Evolutionary conservation across 2,888 invertebrate genomes (phyloP).

Genomic region (Odontocolon sp.): DNA sequence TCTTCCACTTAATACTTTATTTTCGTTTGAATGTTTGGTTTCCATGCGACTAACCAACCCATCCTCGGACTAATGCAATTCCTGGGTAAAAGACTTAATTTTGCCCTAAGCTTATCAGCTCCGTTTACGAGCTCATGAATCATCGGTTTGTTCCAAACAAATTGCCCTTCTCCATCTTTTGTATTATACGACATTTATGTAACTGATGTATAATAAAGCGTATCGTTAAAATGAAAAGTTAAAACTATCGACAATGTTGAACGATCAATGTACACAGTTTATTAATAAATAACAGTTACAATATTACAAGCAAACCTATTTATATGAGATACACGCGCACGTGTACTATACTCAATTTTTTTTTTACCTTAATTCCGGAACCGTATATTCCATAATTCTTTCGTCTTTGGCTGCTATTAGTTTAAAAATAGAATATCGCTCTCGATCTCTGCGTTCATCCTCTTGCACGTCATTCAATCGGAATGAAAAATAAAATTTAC

Average conservation of each 20-base stretch:
- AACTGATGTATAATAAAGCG: constrained; percentile 50
- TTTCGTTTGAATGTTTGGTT: no score
- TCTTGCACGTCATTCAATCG: background rate
- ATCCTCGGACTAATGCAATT: no score
- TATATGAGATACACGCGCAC: constrained; percentile 4
- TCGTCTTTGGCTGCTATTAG: constrained; percentile 52
- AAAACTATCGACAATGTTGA: constrained; percentile 27
- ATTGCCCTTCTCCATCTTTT: constrained; percentile 35
- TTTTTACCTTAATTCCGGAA: background rate
- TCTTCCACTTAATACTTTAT: no score
- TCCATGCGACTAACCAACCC: no score
- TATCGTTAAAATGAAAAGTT: constrained; percentile 17
- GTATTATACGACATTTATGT: constrained; percentile 50
- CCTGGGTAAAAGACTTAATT: no score
- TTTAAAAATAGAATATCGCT: constrained; percentile 34
- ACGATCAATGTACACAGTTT: constrained; percentile 57
- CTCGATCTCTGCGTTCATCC: background rate
- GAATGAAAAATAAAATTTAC: background rate
- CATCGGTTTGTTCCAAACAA: background rate
- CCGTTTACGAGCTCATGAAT: background rate
- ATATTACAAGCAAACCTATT: constrained; percentile 20
- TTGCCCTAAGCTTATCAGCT: no score
- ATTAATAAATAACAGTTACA: constrained; percentile 59
- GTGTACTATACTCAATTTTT: background rate
- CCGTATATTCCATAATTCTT: constrained; percentile 36